Conservation (phyloP, 2,888 invertebrate genomes). For the Machimus rusticus region DNA sequence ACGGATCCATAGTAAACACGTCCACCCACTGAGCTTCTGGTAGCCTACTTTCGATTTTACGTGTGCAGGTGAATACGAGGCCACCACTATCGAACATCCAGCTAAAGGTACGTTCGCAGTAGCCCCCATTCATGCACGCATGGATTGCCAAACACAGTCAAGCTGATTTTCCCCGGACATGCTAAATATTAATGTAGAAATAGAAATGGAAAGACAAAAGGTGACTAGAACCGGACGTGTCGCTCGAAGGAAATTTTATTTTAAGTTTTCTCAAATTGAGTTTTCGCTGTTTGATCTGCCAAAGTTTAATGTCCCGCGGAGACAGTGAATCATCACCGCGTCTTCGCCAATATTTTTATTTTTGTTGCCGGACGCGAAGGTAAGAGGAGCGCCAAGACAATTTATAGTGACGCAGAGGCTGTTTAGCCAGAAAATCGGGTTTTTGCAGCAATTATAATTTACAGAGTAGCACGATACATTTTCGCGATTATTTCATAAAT, state of each 20-base stretch:
- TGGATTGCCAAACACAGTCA: neutral
- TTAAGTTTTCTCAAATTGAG: conserved; percentile 20
- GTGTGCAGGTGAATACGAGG: conserved; percentile 29
- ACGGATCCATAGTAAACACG: conserved; percentile 31
- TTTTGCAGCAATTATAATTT: neutral
- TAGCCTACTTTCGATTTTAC: conserved; percentile 29
- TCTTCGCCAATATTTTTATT: neutral
- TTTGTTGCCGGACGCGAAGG: neutral
- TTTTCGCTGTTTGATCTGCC: conserved; percentile 7
- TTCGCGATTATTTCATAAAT: neutral
- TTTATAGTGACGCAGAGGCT: neutral
- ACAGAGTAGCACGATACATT: neutral
- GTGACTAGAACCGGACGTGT: conserved; percentile 20
- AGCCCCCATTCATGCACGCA: neutral
- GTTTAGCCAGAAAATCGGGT: neutral
- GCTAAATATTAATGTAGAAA: neutral
- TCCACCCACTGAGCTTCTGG: conserved; percentile 26
- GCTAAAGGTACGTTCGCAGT: neutral
- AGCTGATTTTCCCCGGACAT: neutral
- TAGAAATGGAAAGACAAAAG: conserved; percentile 9
- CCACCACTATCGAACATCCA: neutral
- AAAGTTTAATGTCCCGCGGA: conserved; percentile 29
- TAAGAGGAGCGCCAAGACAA: conserved; percentile 5
- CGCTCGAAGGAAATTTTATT: conserved; percentile 19
- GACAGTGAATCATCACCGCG: neutral